phyloP scores from a whole-genome alignment of 2,797 vertebrate species.

The Orientallactaga sibirica region DNA sequence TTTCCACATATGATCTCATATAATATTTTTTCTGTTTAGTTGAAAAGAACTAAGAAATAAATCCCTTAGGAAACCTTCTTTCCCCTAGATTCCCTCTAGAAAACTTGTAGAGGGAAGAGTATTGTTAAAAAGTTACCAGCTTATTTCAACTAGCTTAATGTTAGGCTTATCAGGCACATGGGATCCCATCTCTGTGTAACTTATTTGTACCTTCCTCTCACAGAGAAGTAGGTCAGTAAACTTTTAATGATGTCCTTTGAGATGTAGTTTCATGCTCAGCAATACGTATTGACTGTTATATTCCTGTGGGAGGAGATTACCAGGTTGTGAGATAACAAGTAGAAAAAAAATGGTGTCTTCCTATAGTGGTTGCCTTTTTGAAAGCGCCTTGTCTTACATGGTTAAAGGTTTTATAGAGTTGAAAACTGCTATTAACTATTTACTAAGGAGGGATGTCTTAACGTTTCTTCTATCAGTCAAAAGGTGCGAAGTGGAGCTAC shows the following conservation, averaged over 20 bases:
- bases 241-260: slow-evolving; percentile 79
- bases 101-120: slow-evolving; percentile 34
- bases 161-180: background rate
- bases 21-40: background rate
- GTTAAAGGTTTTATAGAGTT: background rate
- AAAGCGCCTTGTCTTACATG: slow-evolving; percentile 13
- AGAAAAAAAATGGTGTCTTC: slow-evolving; percentile 35
- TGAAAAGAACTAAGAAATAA: slow-evolving; percentile 8
- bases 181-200: slow-evolving; percentile 41
- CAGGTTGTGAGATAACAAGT: slow-evolving; percentile 36
- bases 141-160: slow-evolving; percentile 68
- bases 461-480: background rate
- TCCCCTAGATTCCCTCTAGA: slow-evolving; percentile 11
- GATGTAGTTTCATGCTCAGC: slow-evolving; percentile 48
- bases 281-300: slow-evolving; percentile 50
- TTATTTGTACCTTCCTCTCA: slow-evolving; percentile 59
- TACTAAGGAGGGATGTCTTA: background rate
- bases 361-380: background rate
- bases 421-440: background rate
- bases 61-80: background rate
- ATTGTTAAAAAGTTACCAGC: slow-evolving; percentile 69
- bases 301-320: slow-evolving; percentile 56
- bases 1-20: slow-evolving; percentile 16
- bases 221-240: slow-evolving; percentile 65
- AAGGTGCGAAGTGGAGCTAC: background rate